Percentiles rank a stretch among this genome's conserved stretches.
Evolutionary conservation across 2,113 vertebrate species (phyloP).

Genomic region (Aptenodytes patagonicus): DNA sequence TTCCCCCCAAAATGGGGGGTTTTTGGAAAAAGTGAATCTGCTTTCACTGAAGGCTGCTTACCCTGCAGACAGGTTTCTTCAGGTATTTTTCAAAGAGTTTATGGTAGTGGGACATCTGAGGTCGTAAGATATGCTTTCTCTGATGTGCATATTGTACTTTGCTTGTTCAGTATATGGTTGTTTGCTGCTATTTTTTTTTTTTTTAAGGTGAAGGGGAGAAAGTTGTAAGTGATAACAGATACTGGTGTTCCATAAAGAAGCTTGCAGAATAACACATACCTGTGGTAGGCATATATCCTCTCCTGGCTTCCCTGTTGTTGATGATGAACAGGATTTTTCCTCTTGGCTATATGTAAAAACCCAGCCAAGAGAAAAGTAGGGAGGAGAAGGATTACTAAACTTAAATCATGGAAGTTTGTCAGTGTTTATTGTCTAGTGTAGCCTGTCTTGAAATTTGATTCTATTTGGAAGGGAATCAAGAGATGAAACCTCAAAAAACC

Average conservation of each 20-base stretch:
- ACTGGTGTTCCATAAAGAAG: background rate
- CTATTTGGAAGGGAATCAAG: conserved; percentile 15
- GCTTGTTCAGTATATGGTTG: background rate
- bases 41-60: background rate
- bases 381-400: background rate
- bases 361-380: background rate
- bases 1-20: background rate
- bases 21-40: background rate
- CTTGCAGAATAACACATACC: background rate
- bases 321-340: conserved; percentile 7
- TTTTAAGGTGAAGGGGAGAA: background rate
- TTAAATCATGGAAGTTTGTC: background rate
- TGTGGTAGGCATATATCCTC: background rate
- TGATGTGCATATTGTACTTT: background rate
- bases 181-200: background rate
- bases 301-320: background rate
- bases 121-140: background rate
- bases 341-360: conserved; percentile 22
- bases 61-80: background rate
- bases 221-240: background rate
- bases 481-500: conserved; percentile 39
- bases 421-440: background rate
- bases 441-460: conserved; percentile 20
- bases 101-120: background rate
- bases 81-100: background rate